Conservation (phyloP, 2,113 vertebrate genomes). For the Indicator maculatus region DNA sequence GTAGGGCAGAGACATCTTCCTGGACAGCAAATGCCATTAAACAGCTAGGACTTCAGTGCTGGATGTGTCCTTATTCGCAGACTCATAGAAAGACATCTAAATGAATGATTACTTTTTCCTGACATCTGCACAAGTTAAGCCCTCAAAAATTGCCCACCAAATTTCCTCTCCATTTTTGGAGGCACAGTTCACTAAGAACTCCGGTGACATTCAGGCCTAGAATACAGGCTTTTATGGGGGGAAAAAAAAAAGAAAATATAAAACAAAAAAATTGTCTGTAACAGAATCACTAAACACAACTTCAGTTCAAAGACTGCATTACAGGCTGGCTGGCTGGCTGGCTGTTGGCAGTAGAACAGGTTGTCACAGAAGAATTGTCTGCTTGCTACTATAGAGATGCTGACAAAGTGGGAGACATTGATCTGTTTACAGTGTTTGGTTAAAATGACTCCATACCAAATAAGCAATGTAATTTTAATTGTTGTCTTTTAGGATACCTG, state of each 20-base stretch:
- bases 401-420: constrained; percentile 12
- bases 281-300: not conserved
- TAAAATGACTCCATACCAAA: not conserved
- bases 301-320: not conserved
- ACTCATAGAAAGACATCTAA: not conserved
- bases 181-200: not conserved
- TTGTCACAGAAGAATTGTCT: not conserved
- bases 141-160: not conserved
- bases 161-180: not conserved
- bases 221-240: not conserved
- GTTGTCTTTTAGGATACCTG: not conserved
- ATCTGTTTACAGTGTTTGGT: constrained; percentile 2
- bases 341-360: not conserved
- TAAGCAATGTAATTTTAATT: not conserved
- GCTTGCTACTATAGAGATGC: constrained; percentile 12
- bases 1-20: not conserved
- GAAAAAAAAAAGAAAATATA: not conserved
- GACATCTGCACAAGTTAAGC: not conserved
- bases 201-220: not conserved
- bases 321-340: not conserved
- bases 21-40: not conserved
- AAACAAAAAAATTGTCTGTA: not conserved
- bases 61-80: not conserved
- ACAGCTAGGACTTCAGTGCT: not conserved
- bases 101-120: not conserved